A percentile compares a stretch with the other conserved stretches of the same genome.
Evolutionary conservation across 37 sponge, comb jelly and placozoan species (phyloP).

Genomic region (Oscarella lobularis): DNA sequence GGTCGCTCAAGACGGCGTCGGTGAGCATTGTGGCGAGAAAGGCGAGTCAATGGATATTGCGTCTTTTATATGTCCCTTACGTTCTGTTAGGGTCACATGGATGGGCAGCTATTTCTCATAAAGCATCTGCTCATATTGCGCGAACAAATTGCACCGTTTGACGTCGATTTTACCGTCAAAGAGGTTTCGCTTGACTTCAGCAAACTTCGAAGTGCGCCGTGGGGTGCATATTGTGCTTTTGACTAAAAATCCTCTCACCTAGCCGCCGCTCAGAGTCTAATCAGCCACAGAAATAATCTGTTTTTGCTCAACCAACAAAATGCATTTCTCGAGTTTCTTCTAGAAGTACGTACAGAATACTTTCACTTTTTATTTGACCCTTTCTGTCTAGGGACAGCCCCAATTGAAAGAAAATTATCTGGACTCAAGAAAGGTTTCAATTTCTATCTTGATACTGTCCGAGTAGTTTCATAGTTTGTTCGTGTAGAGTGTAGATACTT

Average conservation of each 20-base stretch:
- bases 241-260: background rate
- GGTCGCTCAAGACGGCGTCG: slow-evolving; percentile 68
- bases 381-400: slow-evolving; percentile 26
- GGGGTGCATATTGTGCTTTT: background rate
- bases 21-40: slow-evolving; percentile 50
- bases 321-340: slow-evolving; percentile 87
- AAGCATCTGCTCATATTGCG: slow-evolving; percentile 94
- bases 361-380: background rate
- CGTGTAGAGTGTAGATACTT: slow-evolving; percentile 50
- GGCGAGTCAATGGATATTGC: no score
- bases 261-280: slow-evolving; percentile 77
- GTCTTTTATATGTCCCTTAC: no score
- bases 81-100: slow-evolving; percentile 23
- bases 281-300: slow-evolving; percentile 62
- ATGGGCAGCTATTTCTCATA: slow-evolving; percentile 87
- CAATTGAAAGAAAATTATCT: slow-evolving; percentile 61
- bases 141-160: slow-evolving; percentile 95
- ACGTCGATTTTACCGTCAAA: slow-evolving; percentile 81
- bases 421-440: slow-evolving; percentile 62
- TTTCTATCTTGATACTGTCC: slow-evolving; percentile 4
- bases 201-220: slow-evolving; percentile 50
- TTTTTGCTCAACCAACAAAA: slow-evolving; percentile 78
- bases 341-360: slow-evolving; percentile 41
- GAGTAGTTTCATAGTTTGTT: no score
- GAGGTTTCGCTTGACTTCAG: slow-evolving; percentile 86